A percentile compares a stretch with the other conserved stretches of the same genome.
phyloP scores from a whole-genome alignment of 2,888 invertebrate genomes.

The Pheosia tremula region DNA sequence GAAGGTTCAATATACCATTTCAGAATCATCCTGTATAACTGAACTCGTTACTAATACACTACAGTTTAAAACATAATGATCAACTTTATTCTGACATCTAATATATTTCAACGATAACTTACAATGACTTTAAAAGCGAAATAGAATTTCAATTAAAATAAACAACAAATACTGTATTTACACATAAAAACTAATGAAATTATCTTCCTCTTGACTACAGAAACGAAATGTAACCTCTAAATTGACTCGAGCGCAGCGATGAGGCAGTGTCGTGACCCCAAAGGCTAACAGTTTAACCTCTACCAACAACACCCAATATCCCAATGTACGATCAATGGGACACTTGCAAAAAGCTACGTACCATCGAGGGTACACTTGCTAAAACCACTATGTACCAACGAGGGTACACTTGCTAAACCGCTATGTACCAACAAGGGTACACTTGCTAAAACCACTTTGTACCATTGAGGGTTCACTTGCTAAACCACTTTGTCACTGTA shows the following conservation, averaged over 20 bases:
- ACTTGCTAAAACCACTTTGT: too few relatives aligned
- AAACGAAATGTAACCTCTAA: slow-evolving; percentile 19
- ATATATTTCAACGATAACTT: neutral
- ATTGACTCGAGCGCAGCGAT: slow-evolving; percentile 29
- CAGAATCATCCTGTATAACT: too few relatives aligned
- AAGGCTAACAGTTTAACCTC: neutral
- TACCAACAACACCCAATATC: too few relatives aligned
- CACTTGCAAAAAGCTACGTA: neutral
- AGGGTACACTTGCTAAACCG: too few relatives aligned
- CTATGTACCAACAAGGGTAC: too few relatives aligned
- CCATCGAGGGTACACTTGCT: neutral
- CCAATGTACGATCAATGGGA: neutral
- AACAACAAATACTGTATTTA: neutral
- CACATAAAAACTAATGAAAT: neutral
- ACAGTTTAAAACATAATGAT: too few relatives aligned
- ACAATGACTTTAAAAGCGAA: too few relatives aligned
- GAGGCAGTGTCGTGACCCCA: slow-evolving; percentile 13
- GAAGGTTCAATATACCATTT: too few relatives aligned
- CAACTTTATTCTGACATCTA: neutral
- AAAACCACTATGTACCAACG: neutral
- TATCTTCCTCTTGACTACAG: neutral
- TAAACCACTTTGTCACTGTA: too few relatives aligned
- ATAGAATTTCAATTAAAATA: too few relatives aligned
- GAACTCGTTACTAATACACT: too few relatives aligned
- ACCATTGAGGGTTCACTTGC: too few relatives aligned